These are phyloP conservation scores for Odontophorus gujanensis DNA, from an alignment of 2,113 vertebrate genomes.

Conservation along the genomic window DNA sequence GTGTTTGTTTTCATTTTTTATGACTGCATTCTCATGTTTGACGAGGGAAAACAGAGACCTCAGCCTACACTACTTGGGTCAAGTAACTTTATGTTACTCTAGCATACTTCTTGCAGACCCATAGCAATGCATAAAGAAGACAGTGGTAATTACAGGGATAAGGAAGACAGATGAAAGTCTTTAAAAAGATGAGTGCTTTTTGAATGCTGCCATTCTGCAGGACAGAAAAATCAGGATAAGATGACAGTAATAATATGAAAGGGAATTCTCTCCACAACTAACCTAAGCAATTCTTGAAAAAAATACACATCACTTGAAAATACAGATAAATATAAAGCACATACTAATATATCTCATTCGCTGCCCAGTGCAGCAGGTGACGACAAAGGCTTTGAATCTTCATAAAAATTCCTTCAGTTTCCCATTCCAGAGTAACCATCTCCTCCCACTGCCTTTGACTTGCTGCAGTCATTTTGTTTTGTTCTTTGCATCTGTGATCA, in stretches of 20 bases:
- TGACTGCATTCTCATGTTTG: accelerated
- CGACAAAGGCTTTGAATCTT: background rate
- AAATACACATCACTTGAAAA: background rate
- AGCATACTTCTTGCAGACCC: accelerated
- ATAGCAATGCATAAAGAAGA: background rate
- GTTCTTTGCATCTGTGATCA: constrained; percentile 32
- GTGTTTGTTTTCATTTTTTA: background rate
- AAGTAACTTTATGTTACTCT: too few relatives aligned
- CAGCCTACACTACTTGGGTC: background rate
- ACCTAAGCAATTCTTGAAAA: background rate
- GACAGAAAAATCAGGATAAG: background rate
- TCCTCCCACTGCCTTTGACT: background rate
- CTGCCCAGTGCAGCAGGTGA: background rate
- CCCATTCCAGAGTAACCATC: background rate
- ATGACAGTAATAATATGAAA: background rate
- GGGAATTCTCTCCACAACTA: background rate
- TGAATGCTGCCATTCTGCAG: background rate
- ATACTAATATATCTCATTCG: background rate
- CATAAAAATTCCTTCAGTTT: background rate
- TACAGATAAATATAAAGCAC: background rate
- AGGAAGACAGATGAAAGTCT: background rate
- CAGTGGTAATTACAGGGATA: background rate
- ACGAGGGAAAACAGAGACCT: background rate
- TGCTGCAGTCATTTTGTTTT: background rate
- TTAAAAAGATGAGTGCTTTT: background rate